Base-by-base conservation (phyloP, 2,888 invertebrate genomes). In the Beris chalybata region DNA sequence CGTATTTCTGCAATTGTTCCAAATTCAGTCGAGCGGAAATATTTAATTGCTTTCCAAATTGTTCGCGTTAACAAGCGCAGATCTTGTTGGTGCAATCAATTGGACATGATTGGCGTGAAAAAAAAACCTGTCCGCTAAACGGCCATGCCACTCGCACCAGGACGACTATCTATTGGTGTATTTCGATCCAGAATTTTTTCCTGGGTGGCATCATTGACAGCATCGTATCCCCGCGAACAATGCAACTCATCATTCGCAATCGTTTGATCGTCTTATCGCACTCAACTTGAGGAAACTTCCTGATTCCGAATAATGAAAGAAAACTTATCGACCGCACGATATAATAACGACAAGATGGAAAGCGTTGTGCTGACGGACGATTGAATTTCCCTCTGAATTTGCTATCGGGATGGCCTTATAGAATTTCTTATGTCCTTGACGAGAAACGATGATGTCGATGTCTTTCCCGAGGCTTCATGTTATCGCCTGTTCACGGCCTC, bases 1-100 rank as follows among this genome's bases (percentile, higher is more conserved):
- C 58, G 47, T 31, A 58, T 58, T 59, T 15, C 15, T 12, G 31
- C 12, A 11, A 31, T 59, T 59, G 59, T 59, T 31, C 48, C 48
- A 32, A 7, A 52, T 44, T 32, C 53, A 54, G 13, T 55, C 64
- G 64, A 12, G 22, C 29, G 64, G 54, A 55, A 54, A 53, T 32
- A 64, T 64, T 64, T 64, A 64, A 64, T 64, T 64, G 47, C 38
- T 55, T 64, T 38, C 55, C 47, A 47, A 64, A 55, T 55, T 55
- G 45, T 53, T 45, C 22, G 45, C 13, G 29, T 47, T 29, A 52
- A 52, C 22, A 13, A 22, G 52, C 5, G 58, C 31, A 59, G 6
- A 48, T 59, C 38, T 15, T 32, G 48, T 50, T 58, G 47, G 48
- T 48, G 45, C 29, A 30, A 59, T 48, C 59, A 48, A 43, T 48